Evolutionary conservation across 92 coral and sea anemone species (phyloP), one percentile per base, ranked within the genome.

Genomic region (Parazoanthus swiftii): DNA sequence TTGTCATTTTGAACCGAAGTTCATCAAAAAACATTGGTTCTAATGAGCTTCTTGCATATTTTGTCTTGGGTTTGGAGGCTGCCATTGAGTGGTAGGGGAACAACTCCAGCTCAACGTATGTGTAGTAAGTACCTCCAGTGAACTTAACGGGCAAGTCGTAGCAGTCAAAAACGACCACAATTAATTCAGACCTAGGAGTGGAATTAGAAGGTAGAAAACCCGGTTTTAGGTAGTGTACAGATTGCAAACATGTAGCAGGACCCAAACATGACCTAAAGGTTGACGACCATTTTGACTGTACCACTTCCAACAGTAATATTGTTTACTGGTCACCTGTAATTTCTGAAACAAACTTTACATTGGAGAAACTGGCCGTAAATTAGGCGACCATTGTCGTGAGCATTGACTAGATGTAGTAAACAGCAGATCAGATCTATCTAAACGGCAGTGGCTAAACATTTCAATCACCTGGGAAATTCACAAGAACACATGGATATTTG

Each of bases 81-180:
- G 93, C 89, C 98, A 93, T 93, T 51, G 96, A 90, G 50, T 94
- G 98, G 82, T 92, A 97, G 4, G 99, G 99, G 82, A 95, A 94
- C 91, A 97, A 90, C 78, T 97, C 99, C 13, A 95, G 42, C 89
- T 95, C 97, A 21, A 95, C 99, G 48, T 95, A 97, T 6, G 95
- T 97, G 88, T 95, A 97, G 29, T 94, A 90, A 0, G 96, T 94
- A 8, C 96, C 96, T 25, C 94, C 95, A n/a, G 93, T 91, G 77
- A 91, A 97, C 80, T 97, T 97, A 85, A 95, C 89, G 4, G 99
- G 98, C 63, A 97, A 89, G 76, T 94, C 90, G 23, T 92, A 50
- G 79, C 95, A 94, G 77, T 88, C 80, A 63, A 92, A 92, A 9
- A 97, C 96, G 44, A 89, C 91, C 42, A 97, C 94, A 39, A 90